Evolutionary conservation across 2,113 vertebrate species (phyloP).

Genomic region (Crotalus viridis): DNA sequence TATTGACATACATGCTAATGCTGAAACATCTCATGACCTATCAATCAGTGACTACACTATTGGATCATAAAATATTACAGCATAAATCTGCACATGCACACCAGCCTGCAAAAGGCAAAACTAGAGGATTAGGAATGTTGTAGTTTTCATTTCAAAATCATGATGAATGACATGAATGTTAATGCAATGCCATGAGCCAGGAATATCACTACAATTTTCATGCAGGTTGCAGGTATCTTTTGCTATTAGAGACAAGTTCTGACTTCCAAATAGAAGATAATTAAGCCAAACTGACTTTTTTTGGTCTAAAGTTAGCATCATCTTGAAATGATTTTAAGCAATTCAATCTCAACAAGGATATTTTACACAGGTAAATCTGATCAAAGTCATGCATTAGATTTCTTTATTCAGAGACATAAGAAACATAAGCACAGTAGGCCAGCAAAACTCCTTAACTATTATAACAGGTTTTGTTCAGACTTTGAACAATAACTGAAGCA

Average conservation of each 20-base stretch:
- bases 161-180: not conserved
- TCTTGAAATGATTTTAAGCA: not conserved
- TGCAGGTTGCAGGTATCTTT: not conserved
- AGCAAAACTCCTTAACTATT: not conserved
- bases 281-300: constrained; percentile 13
- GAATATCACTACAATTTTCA: not conserved
- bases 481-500: not conserved
- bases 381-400: not conserved
- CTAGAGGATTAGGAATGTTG: not conserved
- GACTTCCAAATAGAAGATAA: not conserved
- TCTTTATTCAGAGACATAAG: not conserved
- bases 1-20: not conserved
- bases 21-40: not conserved
- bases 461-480: not conserved
- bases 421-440: not conserved
- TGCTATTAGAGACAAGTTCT: not conserved
- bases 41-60: not conserved
- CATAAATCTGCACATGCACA: not conserved
- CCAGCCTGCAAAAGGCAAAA: not conserved
- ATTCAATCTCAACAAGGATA: not conserved
- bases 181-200: not conserved
- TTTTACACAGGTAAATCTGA: not conserved
- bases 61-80: not conserved
- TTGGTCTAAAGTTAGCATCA: not conserved
- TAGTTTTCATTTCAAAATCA: not conserved